These are phyloP conservation scores for Drosophila chauvacae DNA, from an alignment of 1,140 invertebrate species.

Conservation along the genomic window DNA sequence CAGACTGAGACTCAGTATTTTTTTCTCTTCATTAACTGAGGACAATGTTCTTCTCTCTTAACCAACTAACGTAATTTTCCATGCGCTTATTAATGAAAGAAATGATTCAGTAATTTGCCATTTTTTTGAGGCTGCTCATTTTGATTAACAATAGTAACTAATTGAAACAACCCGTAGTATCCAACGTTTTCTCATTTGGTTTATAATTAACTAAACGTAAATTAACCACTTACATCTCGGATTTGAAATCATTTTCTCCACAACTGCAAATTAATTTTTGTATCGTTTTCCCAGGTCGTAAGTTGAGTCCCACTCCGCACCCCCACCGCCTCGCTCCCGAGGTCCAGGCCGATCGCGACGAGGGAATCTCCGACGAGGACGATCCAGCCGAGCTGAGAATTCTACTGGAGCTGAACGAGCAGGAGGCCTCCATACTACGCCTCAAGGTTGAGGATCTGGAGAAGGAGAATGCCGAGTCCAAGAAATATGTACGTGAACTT, in stretches of 20 bases:
- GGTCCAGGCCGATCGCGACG: conserved; percentile 88
- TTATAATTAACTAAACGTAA: conserved; percentile 4
- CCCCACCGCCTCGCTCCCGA: conserved; percentile 88
- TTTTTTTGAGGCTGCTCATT: conserved; percentile 83
- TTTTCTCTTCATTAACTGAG: conserved; percentile 1
- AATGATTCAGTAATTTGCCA: conserved; percentile 61
- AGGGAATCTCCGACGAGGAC: conserved; percentile 90
- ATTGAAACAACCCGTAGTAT: conserved; percentile 3
- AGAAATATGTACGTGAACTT: conserved; percentile 91
- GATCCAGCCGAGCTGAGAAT: conserved; percentile 91
- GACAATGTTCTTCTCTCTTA: conserved; percentile 5
- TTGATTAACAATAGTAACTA: conserved; percentile 41
- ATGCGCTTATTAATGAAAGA: conserved; percentile 60
- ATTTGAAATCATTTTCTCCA: background rate
- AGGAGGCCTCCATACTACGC: conserved; percentile 92
- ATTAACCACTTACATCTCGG: background rate
- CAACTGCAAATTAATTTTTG: background rate
- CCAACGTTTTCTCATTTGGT: background rate
- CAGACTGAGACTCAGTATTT: conserved; percentile 3
- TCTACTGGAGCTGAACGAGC: conserved; percentile 94
- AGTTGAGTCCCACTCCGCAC: conserved; percentile 88
- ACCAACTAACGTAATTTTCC: conserved; percentile 58
- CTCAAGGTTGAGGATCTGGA: conserved; percentile 94
- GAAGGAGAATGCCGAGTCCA: conserved; percentile 90
- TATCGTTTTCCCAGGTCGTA: conserved; percentile 85